Evolutionary conservation across 2,888 invertebrate species (phyloP).

Genomic region (Plagiodera versicolora): DNA sequence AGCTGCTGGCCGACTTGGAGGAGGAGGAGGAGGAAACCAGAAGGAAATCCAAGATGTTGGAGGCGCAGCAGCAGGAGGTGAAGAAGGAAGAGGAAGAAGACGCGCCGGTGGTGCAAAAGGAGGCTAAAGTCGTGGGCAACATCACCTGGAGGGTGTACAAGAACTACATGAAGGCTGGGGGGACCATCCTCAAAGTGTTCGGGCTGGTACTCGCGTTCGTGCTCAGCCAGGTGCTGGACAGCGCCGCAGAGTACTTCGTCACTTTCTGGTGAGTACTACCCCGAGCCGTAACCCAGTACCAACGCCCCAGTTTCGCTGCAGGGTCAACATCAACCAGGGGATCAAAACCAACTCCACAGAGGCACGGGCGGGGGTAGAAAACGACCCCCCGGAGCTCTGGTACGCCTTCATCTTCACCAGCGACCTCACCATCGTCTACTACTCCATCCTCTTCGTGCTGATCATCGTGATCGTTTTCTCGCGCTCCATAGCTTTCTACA

Average conservation of each 20-base stretch:
- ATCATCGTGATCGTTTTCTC: constrained; percentile 47
- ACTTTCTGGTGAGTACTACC: constrained; percentile 66
- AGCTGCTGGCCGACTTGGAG: constrained; percentile 40
- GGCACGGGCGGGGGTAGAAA: no score
- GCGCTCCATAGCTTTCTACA: constrained; percentile 59
- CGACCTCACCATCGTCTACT: constrained; percentile 15
- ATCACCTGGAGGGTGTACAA: constrained; percentile 59
- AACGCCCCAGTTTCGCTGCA: constrained; percentile 3
- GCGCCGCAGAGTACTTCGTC: constrained; percentile 78
- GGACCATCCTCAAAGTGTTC: constrained; percentile 56
- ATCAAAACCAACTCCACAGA: background rate
- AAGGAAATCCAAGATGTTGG: constrained; percentile 49
- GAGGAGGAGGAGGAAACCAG: constrained; percentile 37
- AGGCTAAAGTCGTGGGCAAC: constrained; percentile 65
- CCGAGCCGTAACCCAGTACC: no score
- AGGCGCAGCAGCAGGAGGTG: constrained; percentile 15
- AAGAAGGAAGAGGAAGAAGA: constrained; percentile 11
- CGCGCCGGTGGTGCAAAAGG: constrained; percentile 54
- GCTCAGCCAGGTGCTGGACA: constrained; percentile 58
- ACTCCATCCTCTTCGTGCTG: constrained; percentile 8
- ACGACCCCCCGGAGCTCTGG: constrained; percentile 13
- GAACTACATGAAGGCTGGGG: constrained; percentile 72
- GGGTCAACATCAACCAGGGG: constrained; percentile 20
- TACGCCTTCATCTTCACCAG: constrained; percentile 12
- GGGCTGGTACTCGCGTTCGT: constrained; percentile 58